phyloP scores from a whole-genome alignment of 2,888 invertebrate genomes.

The Carpatolechia fugitivella region DNA sequence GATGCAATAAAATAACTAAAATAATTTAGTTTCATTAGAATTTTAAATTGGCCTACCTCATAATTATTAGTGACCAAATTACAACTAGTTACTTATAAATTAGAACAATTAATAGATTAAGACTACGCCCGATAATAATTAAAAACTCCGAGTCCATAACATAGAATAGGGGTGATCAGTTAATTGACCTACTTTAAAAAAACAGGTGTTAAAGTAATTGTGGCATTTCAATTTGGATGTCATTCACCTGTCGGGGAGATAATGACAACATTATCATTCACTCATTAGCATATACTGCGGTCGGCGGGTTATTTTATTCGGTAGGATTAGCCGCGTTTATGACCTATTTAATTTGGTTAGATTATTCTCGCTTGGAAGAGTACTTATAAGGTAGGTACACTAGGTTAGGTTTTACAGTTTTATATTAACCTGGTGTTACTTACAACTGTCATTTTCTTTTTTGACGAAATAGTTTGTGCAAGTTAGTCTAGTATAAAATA shows the following conservation, averaged over 20 bases:
- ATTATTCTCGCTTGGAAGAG: neutral
- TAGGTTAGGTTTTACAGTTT: no score
- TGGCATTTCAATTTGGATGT: constrained; percentile 5
- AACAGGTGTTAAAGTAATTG: constrained; percentile 6
- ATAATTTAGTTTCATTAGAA: no score
- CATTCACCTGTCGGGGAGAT: constrained; percentile 2
- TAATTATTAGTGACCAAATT: no score
- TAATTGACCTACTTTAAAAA: constrained; percentile 6
- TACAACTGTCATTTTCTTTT: no score
- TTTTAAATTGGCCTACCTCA: no score
- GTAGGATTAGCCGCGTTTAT: neutral
- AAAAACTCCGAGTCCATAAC: neutral
- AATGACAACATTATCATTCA: neutral
- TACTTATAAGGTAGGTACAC: neutral
- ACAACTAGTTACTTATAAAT: no score
- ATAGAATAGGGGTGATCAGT: constrained; percentile 1
- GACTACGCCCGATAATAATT: no score
- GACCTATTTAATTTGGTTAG: neutral
- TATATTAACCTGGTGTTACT: no score
- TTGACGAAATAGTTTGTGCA: no score
- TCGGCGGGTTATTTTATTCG: neutral
- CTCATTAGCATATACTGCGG: neutral
- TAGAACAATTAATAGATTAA: no score
- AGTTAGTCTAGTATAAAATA: no score
- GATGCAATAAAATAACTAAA: no score